A percentile compares a stretch with the other conserved stretches of the same genome.
Evolutionary conservation across 2,113 vertebrate species (phyloP).

Genomic region (Spilogale gracilis): DNA sequence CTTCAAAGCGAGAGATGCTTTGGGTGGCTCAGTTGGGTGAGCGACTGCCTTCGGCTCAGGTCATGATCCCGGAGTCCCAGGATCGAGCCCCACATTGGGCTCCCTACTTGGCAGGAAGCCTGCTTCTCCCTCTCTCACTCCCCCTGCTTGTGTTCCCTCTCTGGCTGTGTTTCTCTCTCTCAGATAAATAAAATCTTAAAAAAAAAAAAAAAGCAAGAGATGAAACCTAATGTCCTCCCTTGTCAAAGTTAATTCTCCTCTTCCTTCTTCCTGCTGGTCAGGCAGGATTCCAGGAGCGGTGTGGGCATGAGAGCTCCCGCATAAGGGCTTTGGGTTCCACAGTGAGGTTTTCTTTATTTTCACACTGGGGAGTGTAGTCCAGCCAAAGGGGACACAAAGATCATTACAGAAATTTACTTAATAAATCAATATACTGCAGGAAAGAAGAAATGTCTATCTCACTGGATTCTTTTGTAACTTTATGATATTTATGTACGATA

Average conservation of each 20-base stretch:
- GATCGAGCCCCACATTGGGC: too few relatives aligned
- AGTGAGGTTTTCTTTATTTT: background rate
- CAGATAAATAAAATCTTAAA: too few relatives aligned
- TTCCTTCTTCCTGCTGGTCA: background rate
- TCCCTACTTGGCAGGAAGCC: too few relatives aligned
- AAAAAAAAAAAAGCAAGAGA: too few relatives aligned
- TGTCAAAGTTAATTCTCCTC: background rate
- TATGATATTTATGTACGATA: background rate
- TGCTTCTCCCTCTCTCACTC: too few relatives aligned
- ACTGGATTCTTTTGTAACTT: background rate
- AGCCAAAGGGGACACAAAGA: background rate
- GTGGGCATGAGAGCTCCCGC: background rate
- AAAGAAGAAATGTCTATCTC: background rate
- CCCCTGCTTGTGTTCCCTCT: too few relatives aligned
- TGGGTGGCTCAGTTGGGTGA: too few relatives aligned
- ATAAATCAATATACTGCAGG: background rate
- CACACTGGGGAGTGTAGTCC: background rate
- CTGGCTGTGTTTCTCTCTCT: too few relatives aligned
- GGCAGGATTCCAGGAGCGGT: background rate
- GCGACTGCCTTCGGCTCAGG: too few relatives aligned
- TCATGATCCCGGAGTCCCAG: too few relatives aligned
- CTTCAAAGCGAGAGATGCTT: background rate
- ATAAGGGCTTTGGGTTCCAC: background rate
- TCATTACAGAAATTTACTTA: background rate
- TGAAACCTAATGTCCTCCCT: background rate